A percentile compares a stretch with the other conserved stretches of the same genome.
Evolutionary conservation across 2,888 invertebrate species (phyloP).

Genomic region (Caenorhabditis auriculariae): DNA sequence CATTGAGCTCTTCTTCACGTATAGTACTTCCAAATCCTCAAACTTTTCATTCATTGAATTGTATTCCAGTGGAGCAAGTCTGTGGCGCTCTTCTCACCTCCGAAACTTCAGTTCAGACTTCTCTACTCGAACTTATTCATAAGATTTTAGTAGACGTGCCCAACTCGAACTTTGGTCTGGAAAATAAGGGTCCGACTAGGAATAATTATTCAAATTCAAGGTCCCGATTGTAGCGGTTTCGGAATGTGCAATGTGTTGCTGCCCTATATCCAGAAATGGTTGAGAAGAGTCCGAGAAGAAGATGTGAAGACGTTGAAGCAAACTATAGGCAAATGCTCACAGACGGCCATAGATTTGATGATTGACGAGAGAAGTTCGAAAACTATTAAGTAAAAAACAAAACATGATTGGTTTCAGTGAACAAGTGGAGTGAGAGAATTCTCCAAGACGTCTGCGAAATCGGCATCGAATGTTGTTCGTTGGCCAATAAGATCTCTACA

Average conservation of each 20-base stretch:
- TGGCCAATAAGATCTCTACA: constrained; percentile 23
- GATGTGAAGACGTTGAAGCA: constrained; percentile 36
- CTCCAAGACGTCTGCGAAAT: constrained; percentile 34
- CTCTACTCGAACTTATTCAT: constrained; percentile 36
- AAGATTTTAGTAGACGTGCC: constrained; percentile 31
- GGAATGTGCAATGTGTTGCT: constrained; percentile 87
- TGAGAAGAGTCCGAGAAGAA: constrained; percentile 71
- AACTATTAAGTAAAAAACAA: background rate
- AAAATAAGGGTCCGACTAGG: background rate
- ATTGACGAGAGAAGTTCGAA: constrained; percentile 22
- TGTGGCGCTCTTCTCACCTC: constrained; percentile 45
- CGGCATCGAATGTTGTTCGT: constrained; percentile 33
- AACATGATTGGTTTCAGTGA: constrained; percentile 16
- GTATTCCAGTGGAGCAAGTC: constrained; percentile 35
- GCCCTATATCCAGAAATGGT: constrained; percentile 90
- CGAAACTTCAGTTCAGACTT: constrained; percentile 29
- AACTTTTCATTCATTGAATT: background rate
- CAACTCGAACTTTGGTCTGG: constrained; percentile 25
- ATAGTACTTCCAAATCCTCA: constrained; percentile 10
- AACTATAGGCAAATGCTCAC: constrained; percentile 41
- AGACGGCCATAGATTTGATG: constrained; percentile 41
- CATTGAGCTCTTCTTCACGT: constrained; percentile 38
- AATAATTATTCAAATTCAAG: constrained; percentile 65
- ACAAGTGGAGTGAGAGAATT: constrained; percentile 31
- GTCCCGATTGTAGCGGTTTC: constrained; percentile 84